Percentiles rank a stretch among this genome's conserved stretches.
Evolutionary conservation across 2,888 invertebrate genomes (phyloP).

Genomic region (Lycophotia porphyrea): DNA sequence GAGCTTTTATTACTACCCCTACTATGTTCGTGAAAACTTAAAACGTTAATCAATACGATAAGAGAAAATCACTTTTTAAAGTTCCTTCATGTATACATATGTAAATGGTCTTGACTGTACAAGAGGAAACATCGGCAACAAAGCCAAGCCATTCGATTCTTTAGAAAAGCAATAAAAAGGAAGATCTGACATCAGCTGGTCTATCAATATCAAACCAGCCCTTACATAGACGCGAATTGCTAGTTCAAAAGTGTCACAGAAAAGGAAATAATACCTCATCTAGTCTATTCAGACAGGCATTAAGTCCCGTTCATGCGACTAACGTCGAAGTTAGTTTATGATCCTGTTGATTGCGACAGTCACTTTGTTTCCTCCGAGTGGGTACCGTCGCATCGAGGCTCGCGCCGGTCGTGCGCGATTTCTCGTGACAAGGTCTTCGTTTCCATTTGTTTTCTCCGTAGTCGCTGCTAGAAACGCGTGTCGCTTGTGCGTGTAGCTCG

Average conservation of each 20-base stretch:
- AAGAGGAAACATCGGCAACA: not conserved
- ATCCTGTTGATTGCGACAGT: not conserved
- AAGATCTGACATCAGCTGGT: not conserved
- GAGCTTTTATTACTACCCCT: too few relatives aligned
- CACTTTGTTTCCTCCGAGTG: not conserved
- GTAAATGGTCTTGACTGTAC: not conserved
- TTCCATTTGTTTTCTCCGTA: not conserved
- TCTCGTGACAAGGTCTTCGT: not conserved
- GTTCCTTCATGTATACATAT: too few relatives aligned
- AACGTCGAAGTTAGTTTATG: not conserved
- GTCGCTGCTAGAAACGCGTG: not conserved
- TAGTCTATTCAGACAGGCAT: not conserved
- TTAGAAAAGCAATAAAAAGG: slow-evolving; percentile 21
- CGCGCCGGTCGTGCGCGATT: too few relatives aligned
- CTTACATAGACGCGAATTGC: slow-evolving; percentile 2
- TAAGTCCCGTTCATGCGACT: not conserved
- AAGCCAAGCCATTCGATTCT: slow-evolving; percentile 10
- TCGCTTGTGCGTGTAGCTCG: not conserved
- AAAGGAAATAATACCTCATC: slow-evolving; percentile 1
- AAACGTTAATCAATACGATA: too few relatives aligned
- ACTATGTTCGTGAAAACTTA: too few relatives aligned
- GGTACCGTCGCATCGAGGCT: not conserved
- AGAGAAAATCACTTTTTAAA: too few relatives aligned
- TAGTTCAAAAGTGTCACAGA: slow-evolving; percentile 11
- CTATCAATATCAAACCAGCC: slow-evolving; percentile 17